A percentile compares a stretch with the other conserved stretches of the same genome.
Conservation (phyloP, 2,888 invertebrate genomes). For the Pharmacophagus antenor region DNA sequence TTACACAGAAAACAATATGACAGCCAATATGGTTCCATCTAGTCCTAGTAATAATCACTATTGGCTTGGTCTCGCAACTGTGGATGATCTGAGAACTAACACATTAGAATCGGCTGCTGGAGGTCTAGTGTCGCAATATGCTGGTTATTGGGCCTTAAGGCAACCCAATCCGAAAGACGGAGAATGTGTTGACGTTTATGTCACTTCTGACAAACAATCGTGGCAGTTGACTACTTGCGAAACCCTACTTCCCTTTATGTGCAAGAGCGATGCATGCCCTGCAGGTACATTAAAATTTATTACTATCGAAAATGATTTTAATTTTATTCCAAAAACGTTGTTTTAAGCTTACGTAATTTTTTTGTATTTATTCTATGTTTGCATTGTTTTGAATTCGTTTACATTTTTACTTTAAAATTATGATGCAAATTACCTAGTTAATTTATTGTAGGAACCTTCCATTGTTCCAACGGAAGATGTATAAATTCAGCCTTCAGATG, state of each 20-base stretch:
- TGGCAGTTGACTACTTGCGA: constrained; percentile 98
- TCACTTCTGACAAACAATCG: constrained; percentile 88
- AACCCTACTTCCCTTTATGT: constrained; percentile 96
- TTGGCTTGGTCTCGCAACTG: constrained; percentile 94
- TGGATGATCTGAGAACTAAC: constrained; percentile 95
- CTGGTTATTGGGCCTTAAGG: constrained; percentile 94
- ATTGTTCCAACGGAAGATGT: constrained; percentile 95
- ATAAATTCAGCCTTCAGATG: constrained; percentile 95
- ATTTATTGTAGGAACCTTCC: constrained; percentile 87
- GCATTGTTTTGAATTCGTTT: background rate
- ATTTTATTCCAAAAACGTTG: background rate
- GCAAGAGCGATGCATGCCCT: constrained; percentile 94
- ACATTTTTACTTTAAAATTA: background rate
- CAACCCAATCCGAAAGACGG: constrained; percentile 94
- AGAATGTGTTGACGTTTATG: constrained; percentile 92
- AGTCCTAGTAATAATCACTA: constrained; percentile 88
- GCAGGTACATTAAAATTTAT: constrained; percentile 75
- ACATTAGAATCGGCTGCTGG: constrained; percentile 97
- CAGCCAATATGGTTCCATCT: constrained; percentile 87
- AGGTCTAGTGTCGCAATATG: constrained; percentile 93
- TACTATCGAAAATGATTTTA: background rate
- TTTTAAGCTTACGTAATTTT: constrained; percentile 26
- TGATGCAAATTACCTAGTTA: background rate
- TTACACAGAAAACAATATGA: constrained; percentile 94
- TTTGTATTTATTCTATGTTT: background rate